These are phyloP conservation scores for Eupithecia centaureata DNA, from an alignment of 2,888 invertebrate species.

Conservation along the genomic window DNA sequence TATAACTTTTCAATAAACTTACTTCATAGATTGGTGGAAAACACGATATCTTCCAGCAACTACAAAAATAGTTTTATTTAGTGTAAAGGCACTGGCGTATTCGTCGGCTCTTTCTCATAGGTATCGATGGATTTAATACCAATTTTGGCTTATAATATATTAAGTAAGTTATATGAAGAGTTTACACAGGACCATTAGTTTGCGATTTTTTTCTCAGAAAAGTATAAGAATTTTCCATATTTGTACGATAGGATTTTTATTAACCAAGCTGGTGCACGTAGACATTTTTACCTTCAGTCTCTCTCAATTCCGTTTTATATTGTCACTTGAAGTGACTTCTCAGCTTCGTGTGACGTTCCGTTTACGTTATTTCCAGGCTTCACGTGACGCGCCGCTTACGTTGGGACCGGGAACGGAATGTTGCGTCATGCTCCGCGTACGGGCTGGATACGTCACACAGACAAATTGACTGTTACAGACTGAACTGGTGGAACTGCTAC, in stretches of 20 bases:
- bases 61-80: too few species aligned
- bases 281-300: conserved; percentile 44
- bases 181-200: not conserved
- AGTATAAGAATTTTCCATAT: not conserved
- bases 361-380: conserved; percentile 44
- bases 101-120: not conserved
- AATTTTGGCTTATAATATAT: too few species aligned
- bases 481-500: too few species aligned
- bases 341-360: conserved; percentile 60
- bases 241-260: not conserved
- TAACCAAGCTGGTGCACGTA: not conserved
- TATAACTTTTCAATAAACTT: too few species aligned
- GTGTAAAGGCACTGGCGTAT: too few species aligned
- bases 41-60: too few species aligned
- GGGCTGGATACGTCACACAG: conserved; percentile 49
- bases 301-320: conserved; percentile 56
- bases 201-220: not conserved
- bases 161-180: not conserved
- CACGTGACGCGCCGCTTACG: conserved; percentile 5
- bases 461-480: conserved; percentile 63
- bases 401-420: conserved; percentile 54
- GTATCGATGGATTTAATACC: too few species aligned
- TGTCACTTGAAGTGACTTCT: conserved; percentile 65
- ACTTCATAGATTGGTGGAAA: not conserved
- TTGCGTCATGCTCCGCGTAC: conserved; percentile 65